Base-by-base conservation (phyloP, 2,888 invertebrate species). In the Drosophila sordidula region DNA sequence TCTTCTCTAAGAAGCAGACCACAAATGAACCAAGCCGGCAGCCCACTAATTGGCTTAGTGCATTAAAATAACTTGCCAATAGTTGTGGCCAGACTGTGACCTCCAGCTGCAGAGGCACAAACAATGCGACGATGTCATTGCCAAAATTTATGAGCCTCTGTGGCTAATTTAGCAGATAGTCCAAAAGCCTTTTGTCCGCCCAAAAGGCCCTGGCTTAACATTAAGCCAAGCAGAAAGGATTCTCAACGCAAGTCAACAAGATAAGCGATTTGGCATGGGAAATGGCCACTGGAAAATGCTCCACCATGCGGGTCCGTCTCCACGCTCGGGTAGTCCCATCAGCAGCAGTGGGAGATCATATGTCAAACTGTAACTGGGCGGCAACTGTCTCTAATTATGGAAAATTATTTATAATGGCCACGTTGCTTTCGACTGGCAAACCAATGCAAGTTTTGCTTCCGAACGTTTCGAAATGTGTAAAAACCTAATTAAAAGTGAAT, bases 401-500 rank as follows among this genome's bases (percentile, higher is more conserved):
- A 78, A 83, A 87, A 88, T 88, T 88, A 89, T 83, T 88, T 89
- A 88, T 86, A 87, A 87, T 82, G 70, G 74, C 76, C 69, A 59
- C 66, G 59, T 51, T 42, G 42, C 51, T 49, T 25, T 16, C 32
- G 18, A 67, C 52, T 38, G 38, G 39, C 51, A 46, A 39, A 59
- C 70, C n/a, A 65, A 66, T 70, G 47, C 61, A 62, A 72, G 44
- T 61, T 77, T 25, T 54, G 38, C 44, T 38, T 51, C 44, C 38
- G 54, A 63, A 57, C 67, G 56, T 70, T 73, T 68, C 14, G 42
- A 56, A 80, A 69, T 73, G 64, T 75, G 78, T 74, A 80, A 81
- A 82, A 82, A 88, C 84, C 88, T 88, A 88, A 89, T 88, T 88
- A 88, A 89, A 88, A 80, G 83, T 82, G 75, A 88, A 88, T 88